Conservation (phyloP, 2,797 vertebrate species). For the Anguilla obscura region DNA sequence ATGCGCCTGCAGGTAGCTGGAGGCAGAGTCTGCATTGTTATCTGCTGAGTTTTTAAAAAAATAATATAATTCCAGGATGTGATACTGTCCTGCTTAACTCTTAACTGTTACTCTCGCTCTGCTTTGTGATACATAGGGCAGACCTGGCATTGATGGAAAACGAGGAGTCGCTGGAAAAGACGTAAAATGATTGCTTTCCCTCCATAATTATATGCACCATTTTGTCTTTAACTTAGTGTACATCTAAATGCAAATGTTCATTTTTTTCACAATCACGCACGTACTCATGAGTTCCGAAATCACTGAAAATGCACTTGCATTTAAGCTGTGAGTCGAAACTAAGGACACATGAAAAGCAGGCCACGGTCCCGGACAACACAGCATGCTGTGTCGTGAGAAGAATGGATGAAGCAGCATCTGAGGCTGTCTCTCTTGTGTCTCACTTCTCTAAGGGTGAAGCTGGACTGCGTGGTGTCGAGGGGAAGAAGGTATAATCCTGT, state of each 20-base stretch:
- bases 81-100: not conserved
- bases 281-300: not conserved
- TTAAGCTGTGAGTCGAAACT: not conserved
- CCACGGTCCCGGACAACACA: not conserved
- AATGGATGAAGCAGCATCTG: not conserved
- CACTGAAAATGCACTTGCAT: not conserved
- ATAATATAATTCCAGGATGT: not conserved
- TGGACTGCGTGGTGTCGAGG: constrained; percentile 65
- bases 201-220: not conserved
- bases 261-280: not conserved
- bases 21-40: not conserved
- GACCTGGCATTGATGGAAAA: constrained; percentile 74
- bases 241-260: not conserved
- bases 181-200: constrained; percentile 50
- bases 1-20: not conserved
- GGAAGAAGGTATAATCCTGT: constrained; percentile 65
- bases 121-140: constrained; percentile 62
- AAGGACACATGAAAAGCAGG: not conserved
- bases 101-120: not conserved
- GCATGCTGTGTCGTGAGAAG: not conserved
- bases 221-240: not conserved
- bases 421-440: constrained; percentile 11
- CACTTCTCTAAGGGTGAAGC: constrained; percentile 62
- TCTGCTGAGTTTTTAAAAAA: not conserved
- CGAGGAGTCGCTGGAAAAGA: constrained; percentile 72